Percentiles rank a stretch among this genome's conserved stretches.
Conservation (phyloP, 2,113 vertebrate species). For the Brachypodius melanocephalos region DNA sequence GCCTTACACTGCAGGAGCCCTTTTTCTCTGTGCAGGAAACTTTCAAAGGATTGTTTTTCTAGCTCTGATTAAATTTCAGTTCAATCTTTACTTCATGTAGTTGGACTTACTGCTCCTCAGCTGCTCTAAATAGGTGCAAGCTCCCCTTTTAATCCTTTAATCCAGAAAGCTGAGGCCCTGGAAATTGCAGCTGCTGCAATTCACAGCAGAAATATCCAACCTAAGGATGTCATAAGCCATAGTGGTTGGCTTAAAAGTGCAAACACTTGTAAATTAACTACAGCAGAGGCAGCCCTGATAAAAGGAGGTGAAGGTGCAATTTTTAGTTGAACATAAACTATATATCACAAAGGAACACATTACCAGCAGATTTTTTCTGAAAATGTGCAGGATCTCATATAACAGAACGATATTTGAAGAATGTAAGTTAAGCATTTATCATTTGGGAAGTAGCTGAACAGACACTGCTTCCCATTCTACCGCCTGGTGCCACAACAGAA, state of each 20-base stretch:
- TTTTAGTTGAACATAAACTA: background rate
- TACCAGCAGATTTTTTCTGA: background rate
- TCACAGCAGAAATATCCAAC: conserved; percentile 25
- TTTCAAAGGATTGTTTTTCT: background rate
- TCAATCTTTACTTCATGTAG: conserved; percentile 9
- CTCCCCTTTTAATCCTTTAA: conserved; percentile 49
- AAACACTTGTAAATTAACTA: conserved; percentile 1
- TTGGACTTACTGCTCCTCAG: background rate
- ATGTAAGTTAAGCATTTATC: background rate
- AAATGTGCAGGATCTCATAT: background rate
- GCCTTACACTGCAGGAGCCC: background rate
- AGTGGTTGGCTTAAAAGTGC: background rate
- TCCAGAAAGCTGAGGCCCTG: conserved; percentile 29
- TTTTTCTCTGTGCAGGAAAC: background rate
- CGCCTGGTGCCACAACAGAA: background rate
- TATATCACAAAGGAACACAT: background rate
- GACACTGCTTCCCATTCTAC: background rate
- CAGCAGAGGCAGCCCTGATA: background rate
- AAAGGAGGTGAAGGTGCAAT: background rate
- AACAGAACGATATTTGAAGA: background rate
- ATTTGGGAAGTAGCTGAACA: background rate
- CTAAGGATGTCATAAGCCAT: background rate
- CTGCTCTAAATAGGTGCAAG: conserved; percentile 38
- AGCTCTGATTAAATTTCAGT: conserved; percentile 10
- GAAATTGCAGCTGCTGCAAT: conserved; percentile 29